phyloP scores from a whole-genome alignment of 2,113 vertebrate species.

The Danionella cerebrum region DNA sequence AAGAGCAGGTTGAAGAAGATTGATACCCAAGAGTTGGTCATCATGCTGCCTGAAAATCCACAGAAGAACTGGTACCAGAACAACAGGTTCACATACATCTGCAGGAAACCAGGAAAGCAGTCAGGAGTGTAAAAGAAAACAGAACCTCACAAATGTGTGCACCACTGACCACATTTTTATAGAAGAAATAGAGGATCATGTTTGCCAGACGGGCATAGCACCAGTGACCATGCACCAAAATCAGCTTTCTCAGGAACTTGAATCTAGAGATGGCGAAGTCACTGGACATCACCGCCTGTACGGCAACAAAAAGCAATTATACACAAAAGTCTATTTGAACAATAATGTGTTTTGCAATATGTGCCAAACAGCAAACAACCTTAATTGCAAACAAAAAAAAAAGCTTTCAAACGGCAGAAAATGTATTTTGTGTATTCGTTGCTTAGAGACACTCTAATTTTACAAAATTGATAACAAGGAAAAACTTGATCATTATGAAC shows the following conservation, averaged over 20 bases:
- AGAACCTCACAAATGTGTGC: slow-evolving; percentile 53
- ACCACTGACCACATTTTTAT: slow-evolving; percentile 89
- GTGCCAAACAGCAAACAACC: too few species aligned
- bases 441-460: too few species aligned
- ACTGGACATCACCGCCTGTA: slow-evolving; percentile 76
- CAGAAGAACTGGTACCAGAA: slow-evolving; percentile 99
- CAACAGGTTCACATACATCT: slow-evolving; percentile 96
- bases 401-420: too few species aligned
- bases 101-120: slow-evolving; percentile 13
- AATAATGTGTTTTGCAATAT: too few species aligned
- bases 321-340: too few species aligned
- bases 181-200: slow-evolving; percentile 99
- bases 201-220: slow-evolving; percentile 92
- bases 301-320: neutral
- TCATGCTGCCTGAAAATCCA: slow-evolving; percentile 89
- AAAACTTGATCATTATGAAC: too few species aligned
- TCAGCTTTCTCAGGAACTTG: slow-evolving; percentile 82
- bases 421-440: too few species aligned
- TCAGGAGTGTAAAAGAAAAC: neutral
- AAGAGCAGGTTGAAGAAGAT: slow-evolving; percentile 98
- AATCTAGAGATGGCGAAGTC: slow-evolving; percentile 81
- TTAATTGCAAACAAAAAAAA: too few species aligned
- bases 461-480: too few species aligned
- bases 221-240: slow-evolving; percentile 96
- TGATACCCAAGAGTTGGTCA: slow-evolving; percentile 97